Percentiles rank a stretch among this genome's conserved stretches.
phyloP scores from a whole-genome alignment of 2,888 invertebrate species.

The Pherbina coryleti region DNA sequence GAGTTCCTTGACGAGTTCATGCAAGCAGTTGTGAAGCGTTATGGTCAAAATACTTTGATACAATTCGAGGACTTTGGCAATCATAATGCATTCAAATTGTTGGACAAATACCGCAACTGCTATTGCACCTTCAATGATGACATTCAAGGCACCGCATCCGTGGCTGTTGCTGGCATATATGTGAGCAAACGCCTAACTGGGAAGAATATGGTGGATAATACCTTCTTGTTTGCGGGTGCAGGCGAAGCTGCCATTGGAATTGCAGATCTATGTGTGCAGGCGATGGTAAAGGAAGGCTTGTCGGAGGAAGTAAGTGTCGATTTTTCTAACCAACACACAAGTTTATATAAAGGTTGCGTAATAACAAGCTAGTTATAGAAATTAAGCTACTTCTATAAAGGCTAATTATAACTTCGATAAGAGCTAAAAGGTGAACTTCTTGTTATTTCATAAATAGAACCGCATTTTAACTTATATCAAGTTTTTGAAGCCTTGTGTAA shows the following conservation, averaged over 20 bases:
- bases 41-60: constrained; percentile 86
- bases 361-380: too few relatives aligned
- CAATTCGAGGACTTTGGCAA: constrained; percentile 99
- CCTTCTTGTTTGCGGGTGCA: constrained; percentile 91
- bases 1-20: constrained; percentile 97
- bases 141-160: constrained; percentile 97
- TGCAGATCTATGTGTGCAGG: constrained; percentile 88
- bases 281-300: constrained; percentile 83
- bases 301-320: constrained; percentile 63
- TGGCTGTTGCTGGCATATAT: constrained; percentile 91
- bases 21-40: constrained; percentile 89
- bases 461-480: too few relatives aligned
- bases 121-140: constrained; percentile 99
- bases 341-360: background rate
- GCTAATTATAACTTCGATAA: background rate
- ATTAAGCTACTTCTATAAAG: too few relatives aligned
- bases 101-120: constrained; percentile 88
- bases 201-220: constrained; percentile 87
- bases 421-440: background rate
- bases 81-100: constrained; percentile 93
- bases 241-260: constrained; percentile 95
- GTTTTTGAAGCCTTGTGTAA: too few relatives aligned
- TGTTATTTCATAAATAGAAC: background rate
- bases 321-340: background rate
- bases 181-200: constrained; percentile 69